Evolutionary conservation across 2,113 vertebrate genomes (phyloP), one percentile per base, ranked within the genome.

Genomic region (Brachyhypopomus gauderio): DNA sequence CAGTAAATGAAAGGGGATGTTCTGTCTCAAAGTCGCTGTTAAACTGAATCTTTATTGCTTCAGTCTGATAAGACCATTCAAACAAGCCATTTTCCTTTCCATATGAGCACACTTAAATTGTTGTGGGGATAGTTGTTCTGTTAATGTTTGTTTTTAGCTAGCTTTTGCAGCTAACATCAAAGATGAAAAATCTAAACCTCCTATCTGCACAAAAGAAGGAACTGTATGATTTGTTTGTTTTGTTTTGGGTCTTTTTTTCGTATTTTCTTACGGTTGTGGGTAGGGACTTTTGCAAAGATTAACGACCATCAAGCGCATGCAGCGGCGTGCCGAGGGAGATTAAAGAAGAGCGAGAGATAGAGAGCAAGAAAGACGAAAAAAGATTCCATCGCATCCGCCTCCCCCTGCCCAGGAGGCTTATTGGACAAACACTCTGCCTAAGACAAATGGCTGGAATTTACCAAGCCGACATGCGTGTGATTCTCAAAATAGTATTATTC

Each of bases 161-260:
- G 93, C 93, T 89, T 90, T 91, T 89, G 88, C 92, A 90, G 88
- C 92, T 94, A 94, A 96, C 96, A 96, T 96, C 95, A 96, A 95
- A 96, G 96, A 96, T 95, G 96, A 96, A 96, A 96, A 95, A 83
- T 80, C 74, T 45, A 62, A 86, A 77, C 80, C 77, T 80, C 72
- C 81, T 80, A 80, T 83, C 52, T 75, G 77, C 76, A 82, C 87
- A 83, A 72, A 86, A 27, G 6, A 72, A 85, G 85, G 81, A 81
- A 72, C 78, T 75, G 48, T 84, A 77, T 82, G 72, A 89, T 83
- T 85, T 84, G 80, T 86, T 69, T 66, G 38, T 75, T 7, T 16
- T 4, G 16, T 19, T 36, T 36, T 77, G 4, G 48, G 59, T 75
- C 45, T 76, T 34, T 30, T 41, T 69, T 59, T 59, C 48, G 7